Evolutionary conservation across 2,888 invertebrate genomes (phyloP).

Genomic region (Anticlea derivata): DNA sequence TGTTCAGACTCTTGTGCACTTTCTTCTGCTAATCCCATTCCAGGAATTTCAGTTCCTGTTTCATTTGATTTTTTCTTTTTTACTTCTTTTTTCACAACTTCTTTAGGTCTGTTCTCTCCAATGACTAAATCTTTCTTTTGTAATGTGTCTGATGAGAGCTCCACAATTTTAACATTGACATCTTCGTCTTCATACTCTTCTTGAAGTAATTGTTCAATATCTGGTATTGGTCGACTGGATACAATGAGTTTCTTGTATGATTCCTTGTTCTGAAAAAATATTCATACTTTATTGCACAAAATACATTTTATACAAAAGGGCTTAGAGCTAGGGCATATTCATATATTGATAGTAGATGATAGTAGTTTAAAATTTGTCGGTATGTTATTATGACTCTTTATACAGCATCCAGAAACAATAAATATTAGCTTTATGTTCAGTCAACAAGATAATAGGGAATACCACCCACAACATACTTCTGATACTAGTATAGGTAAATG

Average conservation of each 20-base stretch:
- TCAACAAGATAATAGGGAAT: not conserved
- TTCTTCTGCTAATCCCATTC: constrained; percentile 69
- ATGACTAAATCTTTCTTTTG: constrained; percentile 89
- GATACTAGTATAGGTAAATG: too few species aligned
- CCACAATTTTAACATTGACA: constrained; percentile 91
- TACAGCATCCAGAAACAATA: too few species aligned
- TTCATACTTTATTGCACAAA: too few species aligned
- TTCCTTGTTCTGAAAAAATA: constrained; percentile 81
- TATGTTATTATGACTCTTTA: too few species aligned
- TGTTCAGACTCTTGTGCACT: constrained; percentile 51
- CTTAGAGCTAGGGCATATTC: too few species aligned
- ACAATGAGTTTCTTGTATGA: constrained; percentile 89
- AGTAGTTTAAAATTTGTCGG: too few species aligned
- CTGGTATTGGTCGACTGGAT: constrained; percentile 88
- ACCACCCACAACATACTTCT: too few species aligned
- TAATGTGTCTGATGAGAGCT: constrained; percentile 87
- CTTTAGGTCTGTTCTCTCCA: constrained; percentile 86
- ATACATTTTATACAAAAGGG: too few species aligned
- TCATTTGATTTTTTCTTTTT: constrained; percentile 47
- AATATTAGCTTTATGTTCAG: too few species aligned
- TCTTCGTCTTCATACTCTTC: constrained; percentile 90
- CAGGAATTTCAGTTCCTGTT: constrained; percentile 52
- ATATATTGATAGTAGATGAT: too few species aligned
- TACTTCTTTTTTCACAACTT: constrained; percentile 41
- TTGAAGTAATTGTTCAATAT: constrained; percentile 86